phyloP scores from a whole-genome alignment of 2,113 vertebrate genomes.

The Neomonachus schauinslandi region DNA sequence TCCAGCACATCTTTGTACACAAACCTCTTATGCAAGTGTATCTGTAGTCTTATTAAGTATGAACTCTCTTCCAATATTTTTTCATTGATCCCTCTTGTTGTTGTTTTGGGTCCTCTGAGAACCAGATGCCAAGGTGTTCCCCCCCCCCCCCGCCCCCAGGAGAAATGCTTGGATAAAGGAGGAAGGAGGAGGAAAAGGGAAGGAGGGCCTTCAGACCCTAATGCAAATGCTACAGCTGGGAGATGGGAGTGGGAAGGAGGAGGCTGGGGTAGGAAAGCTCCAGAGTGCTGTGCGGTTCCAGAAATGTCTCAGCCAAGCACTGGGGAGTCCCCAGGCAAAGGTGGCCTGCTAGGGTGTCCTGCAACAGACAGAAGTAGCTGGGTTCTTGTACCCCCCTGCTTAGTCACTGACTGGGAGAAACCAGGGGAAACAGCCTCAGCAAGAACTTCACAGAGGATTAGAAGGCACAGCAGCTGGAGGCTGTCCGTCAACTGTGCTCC shows the following conservation, averaged over 20 bases:
- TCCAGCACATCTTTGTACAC: not conserved
- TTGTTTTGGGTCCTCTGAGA: conserved; percentile 24
- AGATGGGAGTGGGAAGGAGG: not conserved
- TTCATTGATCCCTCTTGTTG: not conserved
- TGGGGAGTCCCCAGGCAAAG: not conserved
- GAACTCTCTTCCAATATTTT: not conserved
- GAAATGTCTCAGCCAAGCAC: not conserved
- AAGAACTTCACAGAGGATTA: not conserved
- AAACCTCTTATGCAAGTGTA: not conserved
- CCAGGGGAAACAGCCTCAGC: not conserved
- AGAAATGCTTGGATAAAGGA: not conserved
- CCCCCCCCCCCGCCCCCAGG: too few species aligned
- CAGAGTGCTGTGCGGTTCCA: not conserved
- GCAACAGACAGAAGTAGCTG: not conserved
- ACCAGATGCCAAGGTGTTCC: not conserved
- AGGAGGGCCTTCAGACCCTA: not conserved
- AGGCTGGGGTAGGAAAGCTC: not conserved
- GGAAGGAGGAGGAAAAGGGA: not conserved
- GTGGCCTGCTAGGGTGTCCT: not conserved
- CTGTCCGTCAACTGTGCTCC: not conserved
- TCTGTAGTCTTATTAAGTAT: not conserved
- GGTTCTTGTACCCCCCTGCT: not conserved
- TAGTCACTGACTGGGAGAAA: not conserved
- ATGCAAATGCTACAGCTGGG: not conserved
- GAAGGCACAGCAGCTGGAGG: not conserved